These are phyloP conservation scores for Falco columbarius DNA, from an alignment of 2,797 vertebrate species.

Conservation along the genomic window DNA sequence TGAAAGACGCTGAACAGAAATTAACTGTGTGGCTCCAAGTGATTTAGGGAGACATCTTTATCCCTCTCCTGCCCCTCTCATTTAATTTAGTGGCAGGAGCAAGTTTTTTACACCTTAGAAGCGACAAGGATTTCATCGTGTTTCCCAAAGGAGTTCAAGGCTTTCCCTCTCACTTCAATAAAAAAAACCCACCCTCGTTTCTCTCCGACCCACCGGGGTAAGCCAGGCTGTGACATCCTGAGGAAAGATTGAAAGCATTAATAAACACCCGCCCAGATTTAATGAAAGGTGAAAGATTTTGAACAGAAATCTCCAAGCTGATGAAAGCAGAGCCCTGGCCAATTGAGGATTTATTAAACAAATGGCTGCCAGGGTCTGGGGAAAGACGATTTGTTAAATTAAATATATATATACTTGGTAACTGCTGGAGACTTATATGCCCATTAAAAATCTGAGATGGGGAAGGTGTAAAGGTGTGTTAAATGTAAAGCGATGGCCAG, in stretches of 20 bases:
- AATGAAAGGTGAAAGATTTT: background rate
- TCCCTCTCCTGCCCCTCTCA: background rate
- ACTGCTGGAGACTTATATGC: background rate
- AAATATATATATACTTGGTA: background rate
- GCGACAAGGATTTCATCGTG: background rate
- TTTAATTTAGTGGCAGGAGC: background rate
- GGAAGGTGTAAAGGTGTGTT: background rate
- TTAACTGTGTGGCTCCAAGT: background rate
- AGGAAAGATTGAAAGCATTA: background rate
- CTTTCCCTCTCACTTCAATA: background rate
- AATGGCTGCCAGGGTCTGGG: background rate
- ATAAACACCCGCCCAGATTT: background rate
- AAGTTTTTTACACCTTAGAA: background rate
- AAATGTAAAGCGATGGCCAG: accelerated
- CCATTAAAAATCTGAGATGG: background rate
- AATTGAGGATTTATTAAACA: background rate
- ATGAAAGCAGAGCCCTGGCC: background rate
- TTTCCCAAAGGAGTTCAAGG: background rate
- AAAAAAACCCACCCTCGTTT: background rate
- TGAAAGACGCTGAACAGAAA: background rate
- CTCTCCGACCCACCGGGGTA: accelerated
- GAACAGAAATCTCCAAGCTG: background rate
- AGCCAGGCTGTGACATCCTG: background rate
- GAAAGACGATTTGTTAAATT: background rate
- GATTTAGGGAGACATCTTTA: background rate